phyloP scores from a whole-genome alignment of 2,113 vertebrate genomes.

The Aviceda subcristata region DNA sequence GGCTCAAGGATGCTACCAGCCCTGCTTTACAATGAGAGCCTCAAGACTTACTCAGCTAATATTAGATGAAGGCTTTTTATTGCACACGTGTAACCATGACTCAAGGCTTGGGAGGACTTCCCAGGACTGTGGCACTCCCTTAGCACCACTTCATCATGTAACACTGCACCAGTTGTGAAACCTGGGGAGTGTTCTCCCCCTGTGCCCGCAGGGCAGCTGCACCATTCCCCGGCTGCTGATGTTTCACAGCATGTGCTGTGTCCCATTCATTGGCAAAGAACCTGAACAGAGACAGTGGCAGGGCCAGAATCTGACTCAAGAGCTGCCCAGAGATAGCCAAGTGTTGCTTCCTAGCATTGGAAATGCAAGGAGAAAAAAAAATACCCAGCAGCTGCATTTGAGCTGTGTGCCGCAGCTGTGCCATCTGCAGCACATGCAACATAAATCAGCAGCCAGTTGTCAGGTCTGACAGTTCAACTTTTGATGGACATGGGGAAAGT shows the following conservation, averaged over 20 bases:
- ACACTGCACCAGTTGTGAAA: not conserved
- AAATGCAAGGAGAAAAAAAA: not conserved
- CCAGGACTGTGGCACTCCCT: not conserved
- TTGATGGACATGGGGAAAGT: not conserved
- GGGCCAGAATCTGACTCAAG: not conserved
- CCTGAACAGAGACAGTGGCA: rapidly evolving
- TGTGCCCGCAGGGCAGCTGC: not conserved
- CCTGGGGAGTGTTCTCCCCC: too few relatives aligned
- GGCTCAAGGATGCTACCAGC: not conserved
- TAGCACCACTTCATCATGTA: not conserved
- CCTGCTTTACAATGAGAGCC: not conserved
- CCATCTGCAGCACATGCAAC: not conserved
- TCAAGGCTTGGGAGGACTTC: not conserved
- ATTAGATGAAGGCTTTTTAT: not conserved
- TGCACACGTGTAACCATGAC: rapidly evolving
- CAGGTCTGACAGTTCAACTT: not conserved
- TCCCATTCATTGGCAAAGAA: not conserved
- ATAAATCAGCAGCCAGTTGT: not conserved
- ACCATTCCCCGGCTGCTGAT: not conserved
- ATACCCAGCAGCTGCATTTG: not conserved
- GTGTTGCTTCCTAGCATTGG: not conserved
- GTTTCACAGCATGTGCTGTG: not conserved
- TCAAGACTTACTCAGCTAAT: not conserved
- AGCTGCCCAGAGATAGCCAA: not conserved
- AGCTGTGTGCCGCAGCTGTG: not conserved